Evolutionary conservation across 2,113 vertebrate species (phyloP).

Genomic region (Pomatorhinus ruficollis): DNA sequence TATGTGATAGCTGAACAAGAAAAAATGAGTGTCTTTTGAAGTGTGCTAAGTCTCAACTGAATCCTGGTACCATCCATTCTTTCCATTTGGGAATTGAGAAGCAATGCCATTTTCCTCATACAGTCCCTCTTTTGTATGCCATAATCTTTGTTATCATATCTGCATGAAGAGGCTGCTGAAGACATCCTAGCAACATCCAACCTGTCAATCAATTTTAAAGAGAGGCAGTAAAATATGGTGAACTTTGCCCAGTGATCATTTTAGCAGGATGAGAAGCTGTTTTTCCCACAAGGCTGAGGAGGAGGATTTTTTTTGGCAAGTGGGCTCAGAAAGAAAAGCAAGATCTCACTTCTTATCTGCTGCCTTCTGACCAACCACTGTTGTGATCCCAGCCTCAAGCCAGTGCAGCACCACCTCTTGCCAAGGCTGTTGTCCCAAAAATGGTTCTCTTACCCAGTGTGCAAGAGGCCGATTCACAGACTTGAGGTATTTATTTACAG

Average conservation of each 20-base stretch:
- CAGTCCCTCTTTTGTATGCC: neutral
- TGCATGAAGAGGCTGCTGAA: neutral
- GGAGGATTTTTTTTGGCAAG: neutral
- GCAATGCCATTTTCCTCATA: constrained; percentile 31
- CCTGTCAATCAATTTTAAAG: neutral
- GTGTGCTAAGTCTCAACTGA: neutral
- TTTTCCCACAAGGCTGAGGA: neutral
- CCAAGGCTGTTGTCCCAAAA: neutral
- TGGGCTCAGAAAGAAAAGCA: neutral
- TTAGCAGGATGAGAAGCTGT: neutral
- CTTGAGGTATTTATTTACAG: neutral
- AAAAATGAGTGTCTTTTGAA: neutral
- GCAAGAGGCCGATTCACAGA: neutral
- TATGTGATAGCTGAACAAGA: neutral
- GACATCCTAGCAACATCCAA: neutral
- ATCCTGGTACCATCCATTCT: neutral
- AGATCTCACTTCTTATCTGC: neutral
- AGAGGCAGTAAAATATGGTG: neutral
- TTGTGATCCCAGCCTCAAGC: neutral
- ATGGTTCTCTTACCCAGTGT: neutral
- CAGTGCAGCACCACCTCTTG: neutral
- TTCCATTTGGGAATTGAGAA: neutral
- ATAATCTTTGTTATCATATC: constrained; percentile 26
- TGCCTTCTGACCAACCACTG: neutral
- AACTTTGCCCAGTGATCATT: neutral